These are phyloP conservation scores for Acropora yongei DNA, from an alignment of 64 coral and sea anemone species.

Conservation along the genomic window DNA sequence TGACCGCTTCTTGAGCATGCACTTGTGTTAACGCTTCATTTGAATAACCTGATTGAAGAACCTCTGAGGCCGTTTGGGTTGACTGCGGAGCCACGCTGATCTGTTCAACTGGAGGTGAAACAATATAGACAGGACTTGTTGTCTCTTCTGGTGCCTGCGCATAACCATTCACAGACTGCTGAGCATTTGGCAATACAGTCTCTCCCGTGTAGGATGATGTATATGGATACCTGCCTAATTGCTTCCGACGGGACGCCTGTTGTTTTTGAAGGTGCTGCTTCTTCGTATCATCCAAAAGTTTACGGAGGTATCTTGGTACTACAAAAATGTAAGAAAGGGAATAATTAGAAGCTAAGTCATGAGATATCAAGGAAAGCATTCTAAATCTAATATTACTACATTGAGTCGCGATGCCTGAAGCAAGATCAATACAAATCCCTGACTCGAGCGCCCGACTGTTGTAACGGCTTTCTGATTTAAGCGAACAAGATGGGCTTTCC, in stretches of 20 bases:
- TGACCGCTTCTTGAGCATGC: neutral
- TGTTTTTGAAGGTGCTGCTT: neutral
- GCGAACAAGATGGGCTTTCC: too few relatives aligned
- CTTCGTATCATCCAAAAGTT: neutral
- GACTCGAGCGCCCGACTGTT: too few relatives aligned
- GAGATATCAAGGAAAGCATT: too few relatives aligned
- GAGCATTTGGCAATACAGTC: slow-evolving; percentile 9
- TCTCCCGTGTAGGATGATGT: neutral
- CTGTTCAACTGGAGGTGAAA: neutral
- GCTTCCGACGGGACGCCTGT: neutral
- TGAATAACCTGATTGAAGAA: neutral
- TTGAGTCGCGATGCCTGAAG: too few relatives aligned
- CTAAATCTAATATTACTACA: too few relatives aligned
- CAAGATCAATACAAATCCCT: too few relatives aligned
- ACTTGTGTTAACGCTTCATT: neutral
- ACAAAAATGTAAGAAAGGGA: neutral
- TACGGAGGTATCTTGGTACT: slow-evolving; percentile 18
- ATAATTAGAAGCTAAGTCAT: too few relatives aligned
- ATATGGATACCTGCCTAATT: neutral
- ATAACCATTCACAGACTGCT: neutral
- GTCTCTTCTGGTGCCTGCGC: neutral
- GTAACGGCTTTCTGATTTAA: too few relatives aligned
- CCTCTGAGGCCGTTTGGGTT: neutral
- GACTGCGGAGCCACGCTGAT: neutral
- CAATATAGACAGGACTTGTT: neutral